Conservation (phyloP, 2,888 invertebrate genomes). For the Agrochola lota region DNA sequence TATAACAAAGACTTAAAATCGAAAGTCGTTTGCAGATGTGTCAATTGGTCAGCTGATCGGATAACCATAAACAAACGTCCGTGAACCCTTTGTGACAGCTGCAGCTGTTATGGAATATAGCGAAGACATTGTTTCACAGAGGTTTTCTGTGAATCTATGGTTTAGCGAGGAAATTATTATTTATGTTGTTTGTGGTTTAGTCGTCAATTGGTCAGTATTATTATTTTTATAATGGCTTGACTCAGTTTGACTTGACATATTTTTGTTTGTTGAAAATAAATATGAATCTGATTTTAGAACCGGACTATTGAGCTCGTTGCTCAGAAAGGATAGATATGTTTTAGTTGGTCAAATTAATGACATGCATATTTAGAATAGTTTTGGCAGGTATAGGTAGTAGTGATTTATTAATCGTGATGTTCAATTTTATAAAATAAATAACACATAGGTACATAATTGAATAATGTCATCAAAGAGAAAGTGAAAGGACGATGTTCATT, state of each 20-base stretch:
- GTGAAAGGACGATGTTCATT: constrained; percentile 24
- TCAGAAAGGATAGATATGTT: neutral
- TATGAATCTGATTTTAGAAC: neutral
- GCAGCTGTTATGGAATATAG: constrained; percentile 46
- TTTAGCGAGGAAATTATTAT: constrained; percentile 15
- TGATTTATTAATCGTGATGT: neutral
- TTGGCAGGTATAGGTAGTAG: neutral
- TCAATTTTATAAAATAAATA: neutral
- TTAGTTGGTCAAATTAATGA: neutral
- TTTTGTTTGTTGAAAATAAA: neutral
- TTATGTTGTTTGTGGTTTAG: constrained; percentile 2
- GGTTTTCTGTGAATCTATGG: constrained; percentile 41
- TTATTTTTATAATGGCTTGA: neutral
- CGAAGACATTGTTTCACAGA: constrained; percentile 33
- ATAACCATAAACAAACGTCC: constrained; percentile 69
- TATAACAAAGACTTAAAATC: constrained; percentile 37
- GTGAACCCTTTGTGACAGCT: constrained; percentile 69
- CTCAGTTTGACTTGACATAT: too few relatives aligned
- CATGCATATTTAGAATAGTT: neutral
- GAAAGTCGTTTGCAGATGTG: constrained; percentile 51
- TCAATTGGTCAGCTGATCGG: constrained; percentile 73
- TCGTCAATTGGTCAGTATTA: neutral
- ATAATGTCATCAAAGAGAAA: constrained; percentile 20
- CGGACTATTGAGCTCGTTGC: neutral
- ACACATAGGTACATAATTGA: neutral